Evolutionary conservation across 2,113 vertebrate species (phyloP), one percentile per base, ranked within the genome.

Genomic region (Gallinago jamesoni): DNA sequence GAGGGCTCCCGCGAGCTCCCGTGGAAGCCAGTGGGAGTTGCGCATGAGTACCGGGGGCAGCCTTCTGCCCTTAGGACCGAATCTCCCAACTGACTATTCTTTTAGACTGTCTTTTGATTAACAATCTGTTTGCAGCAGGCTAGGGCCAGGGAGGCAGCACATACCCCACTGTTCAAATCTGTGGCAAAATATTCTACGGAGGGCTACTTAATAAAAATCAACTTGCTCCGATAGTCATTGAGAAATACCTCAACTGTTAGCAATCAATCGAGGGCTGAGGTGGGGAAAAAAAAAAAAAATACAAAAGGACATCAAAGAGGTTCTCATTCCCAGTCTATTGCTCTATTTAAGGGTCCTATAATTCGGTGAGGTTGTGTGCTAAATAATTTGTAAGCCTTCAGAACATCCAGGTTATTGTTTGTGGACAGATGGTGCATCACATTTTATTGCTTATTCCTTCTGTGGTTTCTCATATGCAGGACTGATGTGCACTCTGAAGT

Each of bases 371-470:
- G 97, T 98, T 98, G 98, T 98, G 98, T 98, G 98, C 98, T 98
- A 98, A 98, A 98, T 99, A 98, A 99, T 98, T 98, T 98, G 98
- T 97, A 98, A 98, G 98, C 98, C 98, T 98, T 98, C 98, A 97
- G 97, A 98, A 98, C 98, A 98, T 97, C 97, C 98, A 98, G 98
- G 98, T 99, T 99, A 98, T 98, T 98, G 98, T 98, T 99, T 98
- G 98, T 97, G 98, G 98, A 98, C 99, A 99, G 99, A 99, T 99
- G 99, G 99, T 97, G 98, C 98, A 97, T 98, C 98, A 97, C 98
- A 97, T 98, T 99, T 99, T 99, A 99, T 98, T 98, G 98, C 98
- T 98, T 98, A 98, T 98, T 98, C 99, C 99, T 99, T 99, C 99
- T 99, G 98, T 98, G 98, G 98, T 98, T 97, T 98, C 98, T 98